Evolutionary conservation across 2,888 invertebrate genomes (phyloP), one percentile per base, ranked within the genome.

Genomic region (Teinopalpus imperialis): DNA sequence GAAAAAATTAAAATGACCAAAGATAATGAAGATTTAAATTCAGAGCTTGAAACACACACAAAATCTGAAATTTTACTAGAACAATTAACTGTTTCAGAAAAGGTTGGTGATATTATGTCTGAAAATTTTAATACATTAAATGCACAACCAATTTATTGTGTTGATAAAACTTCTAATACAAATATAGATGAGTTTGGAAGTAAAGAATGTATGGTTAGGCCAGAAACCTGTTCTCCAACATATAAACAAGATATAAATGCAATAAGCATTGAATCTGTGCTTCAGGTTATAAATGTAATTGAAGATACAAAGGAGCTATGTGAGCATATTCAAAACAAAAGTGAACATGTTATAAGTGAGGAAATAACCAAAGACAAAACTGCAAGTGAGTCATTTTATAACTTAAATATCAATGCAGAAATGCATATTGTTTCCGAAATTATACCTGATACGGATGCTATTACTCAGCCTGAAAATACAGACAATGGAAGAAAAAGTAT

Each of bases 111-210:
- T n/a, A 3, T 12, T 21, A 9, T n/a, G 10, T 14, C 30, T 3
- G 23, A 21, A 31, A 10, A 7, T 27, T 9, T 2, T 2, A n/a
- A 21, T n/a, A 6, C 29, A 14, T 12, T 13, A 2, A 35, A 9
- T 35, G 18, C 12, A 7, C 20, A 7, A 21, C 9, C 2, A 29
- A 20, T 2, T 27, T 18, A 18, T 10, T 14, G 2, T 23, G 2
- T 3, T 1, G 12, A 43, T 24, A 6, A 13, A 18, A 23, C 30
- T 4, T 30, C 29, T 8, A 18, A 43, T 18, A 43, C 18, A 24
- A 16, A 16, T 5, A 12, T 30, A 29, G 16, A 12, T 2, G n/a
- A 9, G 1, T 16, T 16, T n/a, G 30, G 36, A 43, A 21, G 14
- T 14, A 26, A 5, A 36, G 14, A 13, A n/a, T 13, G 14, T 24